Conservation (phyloP, 2,888 invertebrate genomes). For the Phania funesta region DNA sequence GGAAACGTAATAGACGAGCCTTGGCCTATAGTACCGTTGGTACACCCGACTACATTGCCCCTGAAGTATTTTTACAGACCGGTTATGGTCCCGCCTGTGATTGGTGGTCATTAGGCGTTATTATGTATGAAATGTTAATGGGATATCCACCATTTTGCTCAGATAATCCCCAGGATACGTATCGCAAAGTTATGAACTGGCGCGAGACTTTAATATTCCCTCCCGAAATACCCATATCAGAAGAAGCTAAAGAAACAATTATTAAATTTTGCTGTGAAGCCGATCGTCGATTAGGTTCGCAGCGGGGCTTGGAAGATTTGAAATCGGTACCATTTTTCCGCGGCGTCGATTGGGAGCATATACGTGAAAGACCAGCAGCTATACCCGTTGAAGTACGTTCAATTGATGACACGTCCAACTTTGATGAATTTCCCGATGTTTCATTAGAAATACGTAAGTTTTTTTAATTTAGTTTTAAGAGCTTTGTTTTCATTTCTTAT, state of each 20-base stretch:
- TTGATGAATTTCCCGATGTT: constrained; percentile 99
- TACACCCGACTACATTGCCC: constrained; percentile 99
- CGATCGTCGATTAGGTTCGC: constrained; percentile 94
- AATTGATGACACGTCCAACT: constrained; percentile 99
- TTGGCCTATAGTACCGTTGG: constrained; percentile 97
- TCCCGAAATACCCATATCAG: constrained; percentile 99
- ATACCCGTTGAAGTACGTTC: constrained; percentile 98
- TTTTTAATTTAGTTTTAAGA: not conserved
- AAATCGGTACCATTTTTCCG: constrained; percentile 96
- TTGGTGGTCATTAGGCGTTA: constrained; percentile 99
- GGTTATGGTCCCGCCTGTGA: constrained; percentile 99
- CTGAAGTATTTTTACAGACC: constrained; percentile 98
- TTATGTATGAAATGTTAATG: constrained; percentile 99
- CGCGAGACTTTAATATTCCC: constrained; percentile 98
- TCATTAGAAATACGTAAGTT: constrained; percentile 98
- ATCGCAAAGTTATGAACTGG: constrained; percentile 98
- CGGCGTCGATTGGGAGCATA: constrained; percentile 99
- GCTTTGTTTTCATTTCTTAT: too few relatives aligned
- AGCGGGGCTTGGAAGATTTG: constrained; percentile 95
- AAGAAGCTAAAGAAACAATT: constrained; percentile 97
- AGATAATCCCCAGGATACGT: constrained; percentile 85
- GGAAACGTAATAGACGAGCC: constrained; percentile 98
- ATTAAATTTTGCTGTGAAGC: constrained; percentile 98
- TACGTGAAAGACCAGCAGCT: constrained; percentile 98
- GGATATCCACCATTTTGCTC: constrained; percentile 99